Conservation (phyloP, 2,113 vertebrate genomes). For the Stercorarius parasiticus region DNA sequence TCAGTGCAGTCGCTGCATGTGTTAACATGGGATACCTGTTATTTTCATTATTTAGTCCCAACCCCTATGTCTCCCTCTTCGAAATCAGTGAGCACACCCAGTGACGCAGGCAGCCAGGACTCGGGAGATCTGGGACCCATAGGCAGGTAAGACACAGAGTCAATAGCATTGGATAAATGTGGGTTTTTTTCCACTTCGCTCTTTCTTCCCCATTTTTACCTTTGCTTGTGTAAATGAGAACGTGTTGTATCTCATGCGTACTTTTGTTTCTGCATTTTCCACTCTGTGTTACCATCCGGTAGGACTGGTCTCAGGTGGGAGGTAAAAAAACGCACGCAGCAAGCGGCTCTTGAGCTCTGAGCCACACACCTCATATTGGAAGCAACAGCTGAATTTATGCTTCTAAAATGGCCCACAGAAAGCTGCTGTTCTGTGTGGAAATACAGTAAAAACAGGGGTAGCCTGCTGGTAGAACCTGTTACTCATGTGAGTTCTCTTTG, state of each 20-base stretch:
- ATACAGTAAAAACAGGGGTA: not conserved
- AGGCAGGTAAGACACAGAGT: slow-evolving; percentile 83
- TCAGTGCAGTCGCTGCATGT: slow-evolving; percentile 84
- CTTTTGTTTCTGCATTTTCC: not conserved
- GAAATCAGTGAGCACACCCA: slow-evolving; percentile 98
- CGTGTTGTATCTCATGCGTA: not conserved
- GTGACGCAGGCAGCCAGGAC: slow-evolving; percentile 96
- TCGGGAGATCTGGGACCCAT: slow-evolving; percentile 87
- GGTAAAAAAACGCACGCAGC: not conserved
- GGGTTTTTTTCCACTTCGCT: not conserved
- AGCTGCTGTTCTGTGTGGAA: not conserved
- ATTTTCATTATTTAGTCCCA: slow-evolving; percentile 92
- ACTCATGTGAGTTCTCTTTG: not conserved
- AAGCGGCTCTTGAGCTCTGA: not conserved
- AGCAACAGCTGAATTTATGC: not conserved
- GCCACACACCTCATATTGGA: not conserved
- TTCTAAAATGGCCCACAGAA: not conserved
- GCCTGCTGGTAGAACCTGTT: not conserved
- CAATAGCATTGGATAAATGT: not conserved
- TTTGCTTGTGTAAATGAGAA: not conserved
- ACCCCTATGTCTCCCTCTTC: slow-evolving; percentile 96
- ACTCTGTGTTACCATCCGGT: not conserved
- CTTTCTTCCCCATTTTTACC: not conserved
- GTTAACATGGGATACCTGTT: slow-evolving; percentile 86
- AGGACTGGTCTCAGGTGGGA: not conserved